These are phyloP conservation scores for Eledona agricola DNA, from an alignment of 2,888 invertebrate genomes.

Conservation along the genomic window DNA sequence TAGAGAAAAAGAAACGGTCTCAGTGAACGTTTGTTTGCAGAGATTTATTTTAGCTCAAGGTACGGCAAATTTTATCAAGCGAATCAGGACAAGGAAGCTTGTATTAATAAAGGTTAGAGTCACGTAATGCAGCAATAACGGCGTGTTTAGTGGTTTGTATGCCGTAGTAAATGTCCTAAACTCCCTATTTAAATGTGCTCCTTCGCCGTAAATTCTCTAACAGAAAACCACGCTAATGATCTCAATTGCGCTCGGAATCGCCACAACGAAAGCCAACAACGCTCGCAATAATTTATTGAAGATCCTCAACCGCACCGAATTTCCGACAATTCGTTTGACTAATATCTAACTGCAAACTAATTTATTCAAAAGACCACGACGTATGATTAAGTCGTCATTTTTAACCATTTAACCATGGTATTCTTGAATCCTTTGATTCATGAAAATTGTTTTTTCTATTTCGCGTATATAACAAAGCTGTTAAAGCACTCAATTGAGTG, in stretches of 20 bases:
- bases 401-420: too few species aligned
- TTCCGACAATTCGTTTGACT: too few species aligned
- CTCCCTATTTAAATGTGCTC: constrained; percentile 18
- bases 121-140: constrained; percentile 24
- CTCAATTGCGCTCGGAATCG: constrained; percentile 10
- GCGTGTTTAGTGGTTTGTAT: constrained; percentile 21
- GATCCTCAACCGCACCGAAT: too few species aligned
- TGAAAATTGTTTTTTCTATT: too few species aligned
- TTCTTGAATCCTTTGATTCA: too few species aligned
- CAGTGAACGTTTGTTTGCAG: constrained; percentile 8
- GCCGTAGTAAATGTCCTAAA: constrained; percentile 17
- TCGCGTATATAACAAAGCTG: too few species aligned
- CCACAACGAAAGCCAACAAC: constrained; percentile 4
- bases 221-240: constrained; percentile 20
- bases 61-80: constrained; percentile 18
- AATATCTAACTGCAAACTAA: too few species aligned
- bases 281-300: too few species aligned
- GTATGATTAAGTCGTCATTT: too few species aligned
- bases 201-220: constrained; percentile 15
- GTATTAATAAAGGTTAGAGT: constrained; percentile 21
- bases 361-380: too few species aligned
- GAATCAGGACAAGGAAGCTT: constrained; percentile 23
- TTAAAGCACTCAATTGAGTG: too few species aligned
- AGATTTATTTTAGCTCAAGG: constrained; percentile 13
- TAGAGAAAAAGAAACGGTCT: too few species aligned